Evolutionary conservation across 2,888 invertebrate genomes (phyloP), one percentile per base, ranked within the genome.

Genomic region (Matsumyia berberina): DNA sequence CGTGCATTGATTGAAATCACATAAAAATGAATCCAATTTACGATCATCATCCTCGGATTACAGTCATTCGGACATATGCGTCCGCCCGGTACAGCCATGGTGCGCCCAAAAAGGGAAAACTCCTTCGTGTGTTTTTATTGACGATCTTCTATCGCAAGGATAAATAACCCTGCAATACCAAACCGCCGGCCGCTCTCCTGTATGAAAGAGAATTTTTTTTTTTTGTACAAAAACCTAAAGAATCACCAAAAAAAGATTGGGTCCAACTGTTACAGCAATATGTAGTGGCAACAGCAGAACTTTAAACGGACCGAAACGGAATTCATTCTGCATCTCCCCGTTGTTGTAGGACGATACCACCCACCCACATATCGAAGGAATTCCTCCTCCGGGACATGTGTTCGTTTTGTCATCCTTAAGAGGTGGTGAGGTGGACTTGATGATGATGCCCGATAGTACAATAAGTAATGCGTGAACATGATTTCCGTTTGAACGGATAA

Each of bases 401-500:
- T 60, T 73, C 49, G 64, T 58, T 64, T 55, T 66, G 82, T 82
- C 44, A 51, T 60, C 51, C 60, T 19, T 44, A 77, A 77, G 53
- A 77, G 74, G 55, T 57, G 64, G 74, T 60, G 72, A 77, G 35
- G 66, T 82, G 74, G 66, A 74, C 74, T 64, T 66, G 55, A 57
- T 72, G 77, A 72, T 77, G 77, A 66, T 82, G 77, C 72, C 82
- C 53, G 60, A 77, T 66, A 72, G 53, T 46, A 74, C 58, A 66
- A 72, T 72, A 72, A 72, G 66, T 82, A 77, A 82, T 82, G 82
- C 66, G 82, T 82, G 44, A 72, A 58, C 58, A 72, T 82, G 72
- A 82, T 77, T 82, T 82, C 77, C 77, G 64, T 66, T 82, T 53
- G 77, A 82, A 42, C 72, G 77, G 66, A 72, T 77, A 53, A 82